Evolutionary conservation across 2,888 invertebrate species (phyloP), one percentile per base, ranked within the genome.

Genomic region (Drosophila villosipedis): DNA sequence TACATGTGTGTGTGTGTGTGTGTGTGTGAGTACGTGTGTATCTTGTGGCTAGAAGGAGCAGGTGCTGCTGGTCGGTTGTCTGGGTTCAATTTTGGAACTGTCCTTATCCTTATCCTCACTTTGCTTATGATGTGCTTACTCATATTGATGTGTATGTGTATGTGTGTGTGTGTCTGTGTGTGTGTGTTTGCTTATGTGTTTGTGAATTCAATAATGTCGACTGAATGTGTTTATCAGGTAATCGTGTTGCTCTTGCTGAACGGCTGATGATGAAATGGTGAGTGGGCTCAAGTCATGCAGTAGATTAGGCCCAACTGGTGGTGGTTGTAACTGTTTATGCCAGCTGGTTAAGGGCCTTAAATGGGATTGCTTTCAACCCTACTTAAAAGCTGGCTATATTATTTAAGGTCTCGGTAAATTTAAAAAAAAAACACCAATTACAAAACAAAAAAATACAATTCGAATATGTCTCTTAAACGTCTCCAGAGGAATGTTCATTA

Each of bases 151-250:
- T 58, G 61, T 25, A 6, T 19, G 37, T 39, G 3, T 16, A 25
- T 33, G 6, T 12, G 25, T 43, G 22, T 22, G 6, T 43, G 3
- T n/a, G 41, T 1, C 3, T 43, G 16, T 37, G 4, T 65, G 53
- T 54, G 12, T 22, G 14, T 47, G 47, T 43, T 6, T 58, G 73
- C 39, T 43, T 60, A 14, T 47, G 49, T 63, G 25, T 39, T 39
- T 65, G 59, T 58, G 61, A 55, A 79, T 79, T 75, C 84, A 76
- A 84, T 82, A 84, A 78, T 75, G 52, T 68, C 64, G 60, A 63
- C 59, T 59, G 69, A 71, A 78, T 80, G 76, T 83, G 69, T 76
- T 84, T 80, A 77, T 66, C 83, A 72, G 75, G 71, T 75, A 77
- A 77, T 79, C 70, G 57, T 52, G 61, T 63, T 53, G 52, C 47